These are phyloP conservation scores for Semaprochilodus insignis DNA, from an alignment of 2,797 vertebrate genomes.

Conservation along the genomic window DNA sequence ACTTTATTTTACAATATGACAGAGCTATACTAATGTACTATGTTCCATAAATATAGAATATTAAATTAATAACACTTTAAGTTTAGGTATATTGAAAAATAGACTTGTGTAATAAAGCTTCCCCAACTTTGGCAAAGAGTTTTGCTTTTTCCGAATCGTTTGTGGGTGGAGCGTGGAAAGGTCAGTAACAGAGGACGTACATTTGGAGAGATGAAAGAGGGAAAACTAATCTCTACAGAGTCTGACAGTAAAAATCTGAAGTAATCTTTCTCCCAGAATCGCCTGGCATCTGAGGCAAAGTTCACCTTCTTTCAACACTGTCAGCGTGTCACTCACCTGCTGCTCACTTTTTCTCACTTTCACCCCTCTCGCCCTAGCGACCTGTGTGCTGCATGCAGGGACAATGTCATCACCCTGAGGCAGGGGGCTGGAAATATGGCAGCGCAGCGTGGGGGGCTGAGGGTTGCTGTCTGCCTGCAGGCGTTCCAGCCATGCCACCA, in stretches of 20 bases:
- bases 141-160: too few relatives aligned
- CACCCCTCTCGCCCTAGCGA: conserved; percentile 63
- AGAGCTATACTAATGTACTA: too few relatives aligned
- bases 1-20: too few relatives aligned
- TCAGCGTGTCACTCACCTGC: background rate
- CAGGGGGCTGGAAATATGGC: conserved; percentile 61
- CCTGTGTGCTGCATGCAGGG: conserved; percentile 58
- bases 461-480: conserved; percentile 58
- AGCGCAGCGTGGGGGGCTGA: conserved; percentile 46
- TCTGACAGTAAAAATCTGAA: background rate
- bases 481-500: conserved; percentile 39
- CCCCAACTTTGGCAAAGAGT: too few relatives aligned
- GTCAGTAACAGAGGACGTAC: background rate
- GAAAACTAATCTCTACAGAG: background rate
- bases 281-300: background rate
- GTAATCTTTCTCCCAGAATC: background rate
- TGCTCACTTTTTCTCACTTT: conserved; percentile 66
- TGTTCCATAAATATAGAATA: too few relatives aligned
- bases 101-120: too few relatives aligned
- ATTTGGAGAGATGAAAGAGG: background rate
- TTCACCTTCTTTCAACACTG: background rate
- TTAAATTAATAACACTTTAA: too few relatives aligned
- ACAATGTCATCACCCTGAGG: conserved; percentile 66
- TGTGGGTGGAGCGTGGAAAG: background rate
- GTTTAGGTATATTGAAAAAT: too few relatives aligned